These are phyloP conservation scores for Ondatra zibethicus DNA, from an alignment of 2,113 vertebrate genomes.

Conservation along the genomic window DNA sequence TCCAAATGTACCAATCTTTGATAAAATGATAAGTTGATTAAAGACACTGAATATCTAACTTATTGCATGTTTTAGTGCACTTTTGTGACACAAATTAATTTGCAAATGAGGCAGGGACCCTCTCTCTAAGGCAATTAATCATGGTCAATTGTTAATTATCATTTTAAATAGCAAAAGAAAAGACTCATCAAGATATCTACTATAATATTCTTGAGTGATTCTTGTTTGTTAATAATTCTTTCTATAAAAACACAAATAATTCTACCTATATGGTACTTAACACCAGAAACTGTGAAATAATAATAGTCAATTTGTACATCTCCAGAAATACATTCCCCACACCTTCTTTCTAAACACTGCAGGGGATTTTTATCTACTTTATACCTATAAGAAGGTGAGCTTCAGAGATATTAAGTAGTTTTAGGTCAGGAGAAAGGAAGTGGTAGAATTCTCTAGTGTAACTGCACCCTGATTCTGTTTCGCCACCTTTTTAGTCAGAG, in stretches of 20 bases:
- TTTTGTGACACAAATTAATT: slow-evolving; percentile 80
- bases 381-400: neutral
- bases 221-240: slow-evolving; percentile 27
- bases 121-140: slow-evolving; percentile 78
- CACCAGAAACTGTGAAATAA: neutral
- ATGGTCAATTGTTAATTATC: slow-evolving; percentile 79
- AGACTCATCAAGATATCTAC: slow-evolving; percentile 57
- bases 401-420: neutral
- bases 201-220: slow-evolving; percentile 27
- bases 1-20: slow-evolving; percentile 24
- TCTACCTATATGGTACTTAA: neutral
- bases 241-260: slow-evolving; percentile 28
- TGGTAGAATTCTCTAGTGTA: neutral
- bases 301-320: neutral
- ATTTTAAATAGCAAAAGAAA: slow-evolving; percentile 70
- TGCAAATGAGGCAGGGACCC: slow-evolving; percentile 68
- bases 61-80: slow-evolving; percentile 67
- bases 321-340: neutral
- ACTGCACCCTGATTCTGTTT: neutral
- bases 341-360: neutral
- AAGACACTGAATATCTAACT: slow-evolving; percentile 68
- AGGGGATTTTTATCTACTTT: neutral
- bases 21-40: slow-evolving; percentile 68
- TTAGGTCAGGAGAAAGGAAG: neutral
- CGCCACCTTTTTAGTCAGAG: neutral